Conservation (phyloP, 2,888 invertebrate genomes). For the Drosophila pseudotakahashii region DNA sequence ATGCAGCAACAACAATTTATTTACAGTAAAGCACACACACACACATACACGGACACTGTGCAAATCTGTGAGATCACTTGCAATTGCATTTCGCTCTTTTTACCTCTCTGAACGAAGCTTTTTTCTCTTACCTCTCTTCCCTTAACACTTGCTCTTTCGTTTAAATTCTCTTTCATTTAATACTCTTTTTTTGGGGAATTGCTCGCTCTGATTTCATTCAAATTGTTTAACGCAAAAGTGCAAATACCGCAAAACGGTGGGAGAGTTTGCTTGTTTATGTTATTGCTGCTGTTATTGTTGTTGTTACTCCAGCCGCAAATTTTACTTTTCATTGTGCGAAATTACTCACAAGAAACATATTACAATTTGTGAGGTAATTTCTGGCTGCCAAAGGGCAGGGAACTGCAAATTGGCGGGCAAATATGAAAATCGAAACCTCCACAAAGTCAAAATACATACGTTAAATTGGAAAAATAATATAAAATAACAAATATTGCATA, state of each 20-base stretch:
- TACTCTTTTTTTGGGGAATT: slow-evolving; percentile 28
- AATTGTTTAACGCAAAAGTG: slow-evolving; percentile 72
- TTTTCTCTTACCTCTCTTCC: slow-evolving; percentile 12
- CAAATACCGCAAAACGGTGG: slow-evolving; percentile 70
- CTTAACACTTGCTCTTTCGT: slow-evolving; percentile 24
- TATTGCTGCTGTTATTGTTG: slow-evolving; percentile 39
- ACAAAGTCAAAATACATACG: no score
- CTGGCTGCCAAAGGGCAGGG: slow-evolving; percentile 15
- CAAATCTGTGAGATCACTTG: slow-evolving; percentile 57
- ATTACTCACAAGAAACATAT: slow-evolving; percentile 67
- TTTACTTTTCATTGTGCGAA: slow-evolving; percentile 72
- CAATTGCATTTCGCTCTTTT: slow-evolving; percentile 50
- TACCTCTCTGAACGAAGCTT: slow-evolving; percentile 15
- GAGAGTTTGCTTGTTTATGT: slow-evolving; percentile 33
- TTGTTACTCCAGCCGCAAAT: slow-evolving; percentile 48
- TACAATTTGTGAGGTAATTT: slow-evolving; percentile 57
- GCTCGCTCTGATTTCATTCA: slow-evolving; percentile 52
- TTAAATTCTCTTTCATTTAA: slow-evolving; percentile 2
- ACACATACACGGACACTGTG: slow-evolving; percentile 12
- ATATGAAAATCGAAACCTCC: not conserved
- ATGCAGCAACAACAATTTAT: slow-evolving; percentile 46
- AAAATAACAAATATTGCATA: no score
- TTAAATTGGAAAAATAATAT: no score
- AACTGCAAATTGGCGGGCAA: slow-evolving; percentile 23
- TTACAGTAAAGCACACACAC: slow-evolving; percentile 72